These are phyloP conservation scores for Plumapathes pennacea DNA, from an alignment of 92 coral and sea anemone species.

Conservation along the genomic window DNA sequence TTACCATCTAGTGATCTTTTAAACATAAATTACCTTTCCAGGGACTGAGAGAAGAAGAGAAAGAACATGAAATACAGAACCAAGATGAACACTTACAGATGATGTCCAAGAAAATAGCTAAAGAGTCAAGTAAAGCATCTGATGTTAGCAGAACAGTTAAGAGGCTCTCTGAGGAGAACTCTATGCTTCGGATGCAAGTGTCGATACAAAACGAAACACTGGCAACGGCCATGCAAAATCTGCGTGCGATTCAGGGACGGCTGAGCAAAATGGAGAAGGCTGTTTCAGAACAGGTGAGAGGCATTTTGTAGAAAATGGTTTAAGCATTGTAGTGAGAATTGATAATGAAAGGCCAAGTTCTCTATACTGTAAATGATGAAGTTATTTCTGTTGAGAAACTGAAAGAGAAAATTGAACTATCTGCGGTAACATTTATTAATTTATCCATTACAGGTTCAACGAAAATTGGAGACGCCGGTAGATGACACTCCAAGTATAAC, in stretches of 20 bases:
- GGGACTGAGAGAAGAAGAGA: conserved; percentile 52
- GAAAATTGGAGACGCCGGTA: too few relatives aligned
- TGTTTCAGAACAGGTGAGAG: conserved; percentile 12
- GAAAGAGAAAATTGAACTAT: too few relatives aligned
- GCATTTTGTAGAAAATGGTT: too few relatives aligned
- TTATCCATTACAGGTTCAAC: too few relatives aligned
- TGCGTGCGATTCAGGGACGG: conserved; percentile 35
- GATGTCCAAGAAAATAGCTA: conserved; percentile 7
- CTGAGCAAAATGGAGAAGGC: conserved; percentile 19
- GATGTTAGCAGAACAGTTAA: background rate
- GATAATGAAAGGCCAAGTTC: too few relatives aligned
- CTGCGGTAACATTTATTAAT: too few relatives aligned
- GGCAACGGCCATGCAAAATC: conserved; percentile 37
- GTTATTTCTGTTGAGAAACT: conserved; percentile 8
- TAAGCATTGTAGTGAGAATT: too few relatives aligned
- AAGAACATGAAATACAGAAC: conserved; percentile 20
- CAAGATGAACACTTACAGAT: conserved; percentile 24
- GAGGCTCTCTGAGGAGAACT: conserved; percentile 2
- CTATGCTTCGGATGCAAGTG: conserved; percentile 13
- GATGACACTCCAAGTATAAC: background rate
- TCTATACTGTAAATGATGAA: too few relatives aligned
- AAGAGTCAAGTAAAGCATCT: background rate
- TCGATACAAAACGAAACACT: conserved; percentile 44
- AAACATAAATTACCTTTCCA: background rate
- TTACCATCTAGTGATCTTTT: too few relatives aligned